phyloP scores from a whole-genome alignment of 2,113 vertebrate species.

The Megalops atlanticus region DNA sequence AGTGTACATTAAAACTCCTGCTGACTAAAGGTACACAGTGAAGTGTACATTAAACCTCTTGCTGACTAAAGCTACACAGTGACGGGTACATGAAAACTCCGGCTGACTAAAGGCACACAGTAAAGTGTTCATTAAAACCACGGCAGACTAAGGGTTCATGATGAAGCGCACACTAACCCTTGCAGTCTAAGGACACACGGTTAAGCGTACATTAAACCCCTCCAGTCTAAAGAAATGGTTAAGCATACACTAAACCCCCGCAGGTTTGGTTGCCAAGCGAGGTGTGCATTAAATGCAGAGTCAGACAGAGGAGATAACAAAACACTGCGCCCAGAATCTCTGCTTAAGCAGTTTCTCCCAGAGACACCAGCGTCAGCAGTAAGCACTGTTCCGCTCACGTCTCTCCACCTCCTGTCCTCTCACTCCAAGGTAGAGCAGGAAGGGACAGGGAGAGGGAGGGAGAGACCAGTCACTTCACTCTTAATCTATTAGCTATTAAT shows the following conservation, averaged over 20 bases:
- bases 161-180: neutral
- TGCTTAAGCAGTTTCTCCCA: neutral
- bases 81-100: too few relatives aligned
- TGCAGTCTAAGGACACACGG: neutral
- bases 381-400: neutral
- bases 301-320: neutral
- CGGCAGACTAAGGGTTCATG: neutral
- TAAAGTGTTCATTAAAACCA: neutral
- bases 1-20: too few relatives aligned
- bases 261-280: neutral
- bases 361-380: neutral
- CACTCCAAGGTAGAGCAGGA: neutral
- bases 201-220: neutral
- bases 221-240: neutral
- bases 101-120: neutral
- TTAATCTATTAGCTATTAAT: too few relatives aligned
- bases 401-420: neutral
- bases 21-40: too few relatives aligned
- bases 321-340: neutral
- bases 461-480: too few relatives aligned
- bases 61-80: too few relatives aligned
- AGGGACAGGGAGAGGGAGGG: constrained; percentile 8
- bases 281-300: neutral
- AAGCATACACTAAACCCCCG: neutral
- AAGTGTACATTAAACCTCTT: too few relatives aligned